Evolutionary conservation across 2,888 invertebrate genomes (phyloP).

Genomic region (Plutella xylostella): DNA sequence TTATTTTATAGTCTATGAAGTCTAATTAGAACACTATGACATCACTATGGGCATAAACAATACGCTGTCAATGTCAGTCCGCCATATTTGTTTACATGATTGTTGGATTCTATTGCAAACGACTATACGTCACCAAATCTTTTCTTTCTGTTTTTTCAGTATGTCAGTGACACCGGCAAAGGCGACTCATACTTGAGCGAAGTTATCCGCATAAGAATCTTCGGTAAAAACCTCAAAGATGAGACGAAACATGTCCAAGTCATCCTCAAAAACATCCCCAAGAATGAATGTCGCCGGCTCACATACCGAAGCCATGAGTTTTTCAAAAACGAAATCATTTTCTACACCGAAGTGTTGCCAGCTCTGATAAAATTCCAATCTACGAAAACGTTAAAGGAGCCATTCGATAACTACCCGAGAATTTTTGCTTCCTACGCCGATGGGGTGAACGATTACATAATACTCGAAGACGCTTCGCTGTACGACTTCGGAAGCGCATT

Average conservation of each 20-base stretch:
- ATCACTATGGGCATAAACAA: too few species aligned
- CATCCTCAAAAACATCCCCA: conserved; percentile 76
- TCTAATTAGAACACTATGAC: too few species aligned
- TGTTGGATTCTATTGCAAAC: too few species aligned
- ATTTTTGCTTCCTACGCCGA: conserved; percentile 57
- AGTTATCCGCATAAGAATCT: conserved; percentile 70
- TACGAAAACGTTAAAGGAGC: conserved; percentile 42
- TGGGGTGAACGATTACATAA: conserved; percentile 66
- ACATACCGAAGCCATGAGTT: conserved; percentile 76
- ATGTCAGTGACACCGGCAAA: conserved; percentile 59
- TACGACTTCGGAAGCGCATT: conserved; percentile 45
- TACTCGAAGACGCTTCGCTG: conserved; percentile 64
- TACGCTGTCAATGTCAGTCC: too few species aligned
- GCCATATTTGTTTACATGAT: too few species aligned
- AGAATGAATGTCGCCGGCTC: conserved; percentile 70
- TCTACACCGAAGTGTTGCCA: conserved; percentile 69
- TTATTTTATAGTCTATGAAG: too few species aligned
- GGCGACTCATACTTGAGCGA: conserved; percentile 80
- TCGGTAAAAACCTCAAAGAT: conserved; percentile 41
- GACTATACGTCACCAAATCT: too few species aligned
- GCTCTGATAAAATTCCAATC: conserved; percentile 52
- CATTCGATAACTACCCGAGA: conserved; percentile 61
- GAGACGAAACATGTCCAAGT: conserved; percentile 51
- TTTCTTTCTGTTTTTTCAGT: conserved; percentile 40
- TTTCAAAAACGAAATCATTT: conserved; percentile 77